A percentile compares a stretch with the other conserved stretches of the same genome.
Conservation (phyloP, 2,797 vertebrate genomes). For the Parotocinclus haroldoi region DNA sequence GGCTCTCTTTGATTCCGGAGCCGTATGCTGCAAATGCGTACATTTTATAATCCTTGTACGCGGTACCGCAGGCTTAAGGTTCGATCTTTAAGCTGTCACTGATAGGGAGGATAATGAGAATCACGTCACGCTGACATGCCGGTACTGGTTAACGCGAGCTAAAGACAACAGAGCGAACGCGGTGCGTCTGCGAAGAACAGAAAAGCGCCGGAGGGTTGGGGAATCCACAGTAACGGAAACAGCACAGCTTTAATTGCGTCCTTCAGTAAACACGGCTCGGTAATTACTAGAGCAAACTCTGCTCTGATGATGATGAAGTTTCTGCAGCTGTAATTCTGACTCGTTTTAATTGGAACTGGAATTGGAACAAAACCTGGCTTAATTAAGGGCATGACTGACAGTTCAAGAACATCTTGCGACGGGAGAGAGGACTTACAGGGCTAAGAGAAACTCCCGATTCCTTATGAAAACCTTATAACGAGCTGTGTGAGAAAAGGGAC, state of each 20-base stretch:
- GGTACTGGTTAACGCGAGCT: conserved; percentile 17
- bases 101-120: conserved; percentile 19
- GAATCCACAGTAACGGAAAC: not conserved
- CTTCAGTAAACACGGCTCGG: conserved; percentile 25
- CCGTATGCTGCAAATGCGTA: too few species aligned
- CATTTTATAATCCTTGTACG: too few species aligned
- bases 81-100: not conserved
- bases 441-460: conserved; percentile 25
- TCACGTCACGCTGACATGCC: conserved; percentile 12
- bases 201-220: conserved; percentile 13
- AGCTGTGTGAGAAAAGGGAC: conserved; percentile 18
- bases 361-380: not conserved
- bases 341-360: conserved; percentile 29
- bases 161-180: not conserved
- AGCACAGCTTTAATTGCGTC: conserved; percentile 23
- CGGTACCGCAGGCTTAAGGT: conserved; percentile 4
- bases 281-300: conserved; percentile 26
- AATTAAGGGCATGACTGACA: conserved; percentile 28
- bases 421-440: not conserved
- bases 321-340: not conserved
- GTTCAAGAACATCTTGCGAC: conserved; percentile 4
- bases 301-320: conserved; percentile 12
- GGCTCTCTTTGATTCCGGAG: too few species aligned
- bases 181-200: conserved; percentile 11
- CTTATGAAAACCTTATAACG: not conserved